Percentiles rank a stretch among this genome's conserved stretches.
Evolutionary conservation across 2,888 invertebrate genomes (phyloP).

Genomic region (Phyto melanocephala): DNA sequence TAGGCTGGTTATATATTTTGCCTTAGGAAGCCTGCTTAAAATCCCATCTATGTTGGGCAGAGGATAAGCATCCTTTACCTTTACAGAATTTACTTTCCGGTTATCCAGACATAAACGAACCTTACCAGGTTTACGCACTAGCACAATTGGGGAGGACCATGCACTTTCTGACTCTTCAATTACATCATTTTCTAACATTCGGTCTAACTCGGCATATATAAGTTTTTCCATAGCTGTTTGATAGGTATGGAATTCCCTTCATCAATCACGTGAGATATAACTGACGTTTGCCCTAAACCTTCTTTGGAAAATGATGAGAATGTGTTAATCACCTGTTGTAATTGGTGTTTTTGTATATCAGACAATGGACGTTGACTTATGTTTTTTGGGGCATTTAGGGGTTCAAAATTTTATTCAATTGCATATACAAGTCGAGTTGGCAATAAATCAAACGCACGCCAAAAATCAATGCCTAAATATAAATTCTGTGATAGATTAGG

Average conservation of each 20-base stretch:
- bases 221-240: constrained; percentile 52
- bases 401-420: not conserved
- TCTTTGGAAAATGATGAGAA: constrained; percentile 54
- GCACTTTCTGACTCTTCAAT: constrained; percentile 70
- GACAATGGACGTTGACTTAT: not conserved
- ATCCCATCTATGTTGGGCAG: constrained; percentile 62
- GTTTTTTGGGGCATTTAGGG: not conserved
- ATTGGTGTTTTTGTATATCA: not conserved
- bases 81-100: constrained; percentile 70
- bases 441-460: constrained; percentile 12
- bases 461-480: constrained; percentile 34
- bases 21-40: constrained; percentile 42
- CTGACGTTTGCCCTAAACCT: constrained; percentile 55
- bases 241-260: constrained; percentile 53
- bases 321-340: constrained; percentile 7
- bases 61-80: constrained; percentile 61
- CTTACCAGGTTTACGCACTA: constrained; percentile 67
- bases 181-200: constrained; percentile 70
- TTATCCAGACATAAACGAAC: constrained; percentile 70
- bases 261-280: constrained; percentile 58
- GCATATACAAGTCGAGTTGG: not conserved
- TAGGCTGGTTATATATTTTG: constrained; percentile 45
- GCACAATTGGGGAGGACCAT: constrained; percentile 70
- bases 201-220: constrained; percentile 68
- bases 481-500: constrained; percentile 23